phyloP scores from a whole-genome alignment of 2,888 invertebrate genomes.

The Acanthococcus lagerstroemiae region DNA sequence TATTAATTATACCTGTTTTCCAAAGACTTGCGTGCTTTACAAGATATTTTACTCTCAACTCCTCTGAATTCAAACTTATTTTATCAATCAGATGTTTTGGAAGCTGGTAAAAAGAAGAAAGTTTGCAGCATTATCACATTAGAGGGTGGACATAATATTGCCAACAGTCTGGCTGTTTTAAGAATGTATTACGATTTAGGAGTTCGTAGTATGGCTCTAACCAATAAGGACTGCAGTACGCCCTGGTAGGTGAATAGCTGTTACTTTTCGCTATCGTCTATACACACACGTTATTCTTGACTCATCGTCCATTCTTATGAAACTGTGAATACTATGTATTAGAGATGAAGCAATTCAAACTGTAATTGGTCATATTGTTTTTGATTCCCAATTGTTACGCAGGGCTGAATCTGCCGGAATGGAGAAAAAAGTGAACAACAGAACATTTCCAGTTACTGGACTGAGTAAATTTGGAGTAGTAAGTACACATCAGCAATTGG shows the following conservation, averaged over 20 bases:
- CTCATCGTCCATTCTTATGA: too few species aligned
- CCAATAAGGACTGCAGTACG: slow-evolving; percentile 34
- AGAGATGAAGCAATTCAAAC: not conserved
- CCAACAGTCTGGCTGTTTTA: slow-evolving; percentile 45
- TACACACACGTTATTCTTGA: too few species aligned
- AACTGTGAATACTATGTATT: not conserved
- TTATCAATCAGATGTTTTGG: slow-evolving; percentile 41
- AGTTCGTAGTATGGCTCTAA: slow-evolving; percentile 44
- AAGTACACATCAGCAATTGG: slow-evolving; percentile 35
- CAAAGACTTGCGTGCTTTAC: too few species aligned
- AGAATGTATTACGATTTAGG: slow-evolving; percentile 46
- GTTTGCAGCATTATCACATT: slow-evolving; percentile 45
- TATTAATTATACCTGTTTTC: too few species aligned
- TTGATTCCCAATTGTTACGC: too few species aligned
- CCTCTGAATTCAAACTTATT: not conserved
- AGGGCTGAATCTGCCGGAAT: not conserved
- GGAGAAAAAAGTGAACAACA: not conserved
- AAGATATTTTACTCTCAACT: not conserved
- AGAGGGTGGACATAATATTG: slow-evolving; percentile 47
- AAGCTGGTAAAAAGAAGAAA: slow-evolving; percentile 42
- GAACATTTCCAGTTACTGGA: not conserved
- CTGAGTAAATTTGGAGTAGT: not conserved
- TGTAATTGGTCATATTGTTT: too few species aligned
- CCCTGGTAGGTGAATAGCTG: too few species aligned
- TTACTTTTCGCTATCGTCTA: too few species aligned